phyloP scores from a whole-genome alignment of 2,113 vertebrate species.

The Crotalus helleri region DNA sequence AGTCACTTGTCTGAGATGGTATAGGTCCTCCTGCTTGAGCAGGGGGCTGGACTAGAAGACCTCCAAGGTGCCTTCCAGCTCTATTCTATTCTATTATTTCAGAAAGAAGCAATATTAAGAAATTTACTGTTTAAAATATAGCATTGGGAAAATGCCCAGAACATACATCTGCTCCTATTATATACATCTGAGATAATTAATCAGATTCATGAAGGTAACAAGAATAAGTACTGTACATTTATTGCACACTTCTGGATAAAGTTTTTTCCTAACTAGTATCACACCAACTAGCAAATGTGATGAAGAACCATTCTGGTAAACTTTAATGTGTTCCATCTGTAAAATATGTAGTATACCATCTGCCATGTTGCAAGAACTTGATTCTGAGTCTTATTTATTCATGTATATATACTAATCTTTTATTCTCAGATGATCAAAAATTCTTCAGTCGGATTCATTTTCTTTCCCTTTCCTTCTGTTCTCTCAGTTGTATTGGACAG shows the following conservation, averaged over 20 bases:
- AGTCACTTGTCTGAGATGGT: neutral
- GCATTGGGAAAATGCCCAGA: constrained; percentile 4
- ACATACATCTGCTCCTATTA: constrained; percentile 21
- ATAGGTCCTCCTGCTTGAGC: neutral
- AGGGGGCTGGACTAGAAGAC: neutral
- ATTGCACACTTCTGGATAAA: neutral
- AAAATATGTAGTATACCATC: neutral
- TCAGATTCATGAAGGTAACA: neutral
- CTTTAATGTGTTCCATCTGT: constrained; percentile 34
- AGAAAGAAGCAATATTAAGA: neutral
- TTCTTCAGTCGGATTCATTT: neutral
- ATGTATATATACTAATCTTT: constrained; percentile 6
- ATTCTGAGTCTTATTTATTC: constrained; percentile 34
- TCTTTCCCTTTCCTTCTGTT: constrained; percentile 12
- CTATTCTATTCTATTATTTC: neutral
- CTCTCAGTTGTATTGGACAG: neutral
- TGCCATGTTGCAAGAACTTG: neutral
- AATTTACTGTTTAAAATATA: constrained; percentile 17
- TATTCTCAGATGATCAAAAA: neutral
- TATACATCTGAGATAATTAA: fast-evolving
- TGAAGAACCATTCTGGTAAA: neutral
- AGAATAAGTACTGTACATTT: fast-evolving
- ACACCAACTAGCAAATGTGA: neutral
- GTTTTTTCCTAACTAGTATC: constrained; percentile 5
- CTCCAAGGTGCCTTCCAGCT: neutral